Evolutionary conservation across 2,113 vertebrate species (phyloP), one percentile per base, ranked within the genome.

Genomic region (Colistium nudipinnis): DNA sequence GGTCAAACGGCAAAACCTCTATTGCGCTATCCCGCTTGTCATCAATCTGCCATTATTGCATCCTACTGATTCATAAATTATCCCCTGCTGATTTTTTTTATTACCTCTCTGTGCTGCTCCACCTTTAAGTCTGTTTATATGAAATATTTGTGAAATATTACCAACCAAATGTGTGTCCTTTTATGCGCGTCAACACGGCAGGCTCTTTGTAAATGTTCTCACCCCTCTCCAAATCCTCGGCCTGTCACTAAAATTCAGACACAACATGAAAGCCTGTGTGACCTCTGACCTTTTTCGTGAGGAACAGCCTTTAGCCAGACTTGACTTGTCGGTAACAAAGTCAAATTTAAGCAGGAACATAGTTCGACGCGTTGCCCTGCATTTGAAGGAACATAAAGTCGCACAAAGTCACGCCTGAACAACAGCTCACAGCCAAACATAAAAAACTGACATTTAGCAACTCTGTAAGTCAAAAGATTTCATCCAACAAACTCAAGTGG

Each of bases 21-120:
- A 76, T 83, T 82, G 78, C 61, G 70, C 74, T 47, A 76, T 86
- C 66, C 70, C 80, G 59, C 76, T 38, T 74, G 76, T 85, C 60
- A 77, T 83, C 59, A 70, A 43, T 62, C 60, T 62, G 45, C 72
- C 28, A 55, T 79, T 47, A 75, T 44, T 59, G 62, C 51, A 77
- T 79, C 74, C 62, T 31, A 31, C 77, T 48, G 66, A 49, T 63
- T 64, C 69, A 75, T 82, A 68, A 79, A 78, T 78, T 47, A 78
- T 36, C 22, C 4, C 41, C 45, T 4, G 2, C 19, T 56, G 48
- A 30, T 47, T 57, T 43, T 25, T 33, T 27, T 33, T 20, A 64
- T 67, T 25, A 64, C 66, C 27, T 64, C 41, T 62, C 33, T 33
- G 33, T 33, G 25, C 24, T 16, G 6, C 44, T 56, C 7, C 38